Evolutionary conservation across 1,140 invertebrate genomes (phyloP), one percentile per base, ranked within the genome.

Genomic region (Macrocentrus cingulum): DNA sequence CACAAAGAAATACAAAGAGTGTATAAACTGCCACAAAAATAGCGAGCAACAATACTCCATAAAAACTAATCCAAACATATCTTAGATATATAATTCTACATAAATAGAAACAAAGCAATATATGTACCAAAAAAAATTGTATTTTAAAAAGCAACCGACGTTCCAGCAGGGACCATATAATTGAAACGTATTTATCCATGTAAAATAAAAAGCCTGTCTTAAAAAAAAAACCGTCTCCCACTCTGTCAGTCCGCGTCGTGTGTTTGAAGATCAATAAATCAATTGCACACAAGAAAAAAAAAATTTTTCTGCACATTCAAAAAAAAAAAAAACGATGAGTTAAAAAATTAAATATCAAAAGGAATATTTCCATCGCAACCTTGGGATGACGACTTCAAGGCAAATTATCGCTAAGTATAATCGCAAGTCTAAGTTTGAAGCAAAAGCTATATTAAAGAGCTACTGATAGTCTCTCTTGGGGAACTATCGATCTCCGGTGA

Each of bases 1-100:
- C 67, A 56, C 72, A 74, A 65, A 71, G 71, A 59, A 68, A 74
- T 41, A 58, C 70, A 23, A 76, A 79, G 61, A 78, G 72, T 25
- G 71, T 72, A 36, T 77, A 60, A 56, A 51, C 50, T 51, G 39
- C 48, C 32, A 45, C 29, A 2, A 23, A 18, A 39, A n/a, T 11
- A 46, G 34, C 16, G 22, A 41, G 37, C 0, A 11, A 39, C n/a
- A n/a, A n/a, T n/a, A n/a, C n/a, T n/a, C n/a, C n/a, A n/a, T n/a
- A n/a, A n/a, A n/a, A n/a, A n/a, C n/a, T n/a, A n/a, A n/a, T n/a
- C n/a, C n/a, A n/a, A n/a, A n/a, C n/a, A n/a, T n/a, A n/a, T n/a
- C n/a, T n/a, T n/a, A n/a, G n/a, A 11, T 49, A 29, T 23, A 5
- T 32, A 7, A 49, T 23, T 29, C 11, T n/a, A 25, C 1, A 49